Base-by-base conservation (phyloP, 2,113 vertebrate species). In the Epinephelus moara region DNA sequence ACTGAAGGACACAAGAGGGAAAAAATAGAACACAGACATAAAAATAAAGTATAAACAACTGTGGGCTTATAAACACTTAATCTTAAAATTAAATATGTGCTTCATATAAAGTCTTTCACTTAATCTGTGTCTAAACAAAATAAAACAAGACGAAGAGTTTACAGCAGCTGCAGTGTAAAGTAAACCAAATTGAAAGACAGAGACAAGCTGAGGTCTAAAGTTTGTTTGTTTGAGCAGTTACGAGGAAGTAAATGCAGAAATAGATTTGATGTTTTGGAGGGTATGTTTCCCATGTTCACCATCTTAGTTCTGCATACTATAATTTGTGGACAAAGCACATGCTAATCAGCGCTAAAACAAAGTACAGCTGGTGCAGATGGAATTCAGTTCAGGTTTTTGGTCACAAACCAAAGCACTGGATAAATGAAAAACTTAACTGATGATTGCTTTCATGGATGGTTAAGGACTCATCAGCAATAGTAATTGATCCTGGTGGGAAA, bases 31-130 rank as follows among this genome's bases (percentile, higher is more conserved):
- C 9, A 53, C 17, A 56, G 12, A 27, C 49, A 30, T 8, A 49
- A 67, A 81, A 70, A 60, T 69, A 60, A 15, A 60, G 10, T 21
- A 42, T 19, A 81, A 59, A 67, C 70, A 61, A 61, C 21, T 27
- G 27, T 59, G n/a, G 67, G 11, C 3, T 50, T 49, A 23, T 47
- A 70, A 70, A 64, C 64, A 70, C 11, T 7, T 2, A 1, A 49
- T 33, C 40, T 50, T 27, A 37, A 49, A 59, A 74, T 25, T 0
- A 47, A 55, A 17, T 30, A 37, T 61, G 8, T 57, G 37, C 45
- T 60, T 27, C 4, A 50, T 52, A 50, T 52, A 21, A 40, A 30
- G 17, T 13, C 1, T 30, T 11, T 6, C 6, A 2, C 47, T n/a
- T 45, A 45, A 67, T 14, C 27, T 1, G 0, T 18, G 30, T 53